A percentile compares a stretch with the other conserved stretches of the same genome.
These are phyloP conservation scores for Echeneis naucrates DNA, from an alignment of 2,797 vertebrate genomes.

Conservation along the genomic window DNA sequence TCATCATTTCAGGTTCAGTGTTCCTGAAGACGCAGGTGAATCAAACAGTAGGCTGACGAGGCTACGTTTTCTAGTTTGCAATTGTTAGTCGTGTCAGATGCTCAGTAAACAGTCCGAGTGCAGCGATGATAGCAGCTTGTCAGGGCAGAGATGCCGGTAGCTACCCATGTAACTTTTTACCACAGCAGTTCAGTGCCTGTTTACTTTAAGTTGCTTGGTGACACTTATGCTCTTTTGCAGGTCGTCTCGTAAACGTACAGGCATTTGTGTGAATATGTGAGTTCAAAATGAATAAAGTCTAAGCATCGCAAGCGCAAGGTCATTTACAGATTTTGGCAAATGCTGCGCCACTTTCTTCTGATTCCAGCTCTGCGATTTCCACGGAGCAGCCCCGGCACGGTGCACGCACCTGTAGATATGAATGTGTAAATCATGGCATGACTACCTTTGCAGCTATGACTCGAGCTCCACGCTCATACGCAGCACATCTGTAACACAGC, in stretches of 20 bases:
- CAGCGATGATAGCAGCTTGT: slow-evolving; percentile 41
- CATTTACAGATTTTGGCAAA: not conserved
- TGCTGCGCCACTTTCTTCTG: not conserved
- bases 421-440: no score
- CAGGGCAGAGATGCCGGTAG: slow-evolving; percentile 17
- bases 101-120: slow-evolving; percentile 45
- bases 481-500: not conserved
- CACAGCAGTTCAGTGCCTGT: slow-evolving; percentile 17
- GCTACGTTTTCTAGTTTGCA: slow-evolving; percentile 35
- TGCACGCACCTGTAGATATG: not conserved
- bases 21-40: slow-evolving; percentile 14
- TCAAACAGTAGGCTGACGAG: slow-evolving; percentile 32
- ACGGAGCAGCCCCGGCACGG: not conserved
- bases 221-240: not conserved
- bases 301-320: not conserved
- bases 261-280: not conserved
- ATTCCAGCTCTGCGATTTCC: not conserved
- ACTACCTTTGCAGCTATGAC: not conserved
- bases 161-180: slow-evolving; percentile 30
- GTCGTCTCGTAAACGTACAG: slow-evolving; percentile 3
- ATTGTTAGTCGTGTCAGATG: slow-evolving; percentile 54
- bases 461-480: not conserved
- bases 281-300: not conserved
- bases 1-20: slow-evolving; percentile 35
- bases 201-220: not conserved